A percentile compares a stretch with the other conserved stretches of the same genome.
These are phyloP conservation scores for Strigops habroptila DNA, from an alignment of 2,113 vertebrate species.

Conservation along the genomic window DNA sequence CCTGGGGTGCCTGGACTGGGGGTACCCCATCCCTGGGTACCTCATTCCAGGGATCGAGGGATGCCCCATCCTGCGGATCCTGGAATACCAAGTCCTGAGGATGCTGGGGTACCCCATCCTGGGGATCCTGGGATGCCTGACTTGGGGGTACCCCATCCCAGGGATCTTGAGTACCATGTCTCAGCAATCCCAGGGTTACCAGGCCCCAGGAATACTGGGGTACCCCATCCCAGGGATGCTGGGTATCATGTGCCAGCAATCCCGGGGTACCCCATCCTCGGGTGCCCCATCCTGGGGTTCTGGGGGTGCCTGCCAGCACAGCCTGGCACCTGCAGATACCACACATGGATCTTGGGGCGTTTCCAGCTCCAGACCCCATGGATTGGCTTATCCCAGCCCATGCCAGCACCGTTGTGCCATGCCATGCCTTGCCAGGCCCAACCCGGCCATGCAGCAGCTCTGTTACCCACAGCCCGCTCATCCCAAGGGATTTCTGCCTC, in stretches of 20 bases:
- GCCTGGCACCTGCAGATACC: background rate
- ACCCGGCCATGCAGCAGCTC: background rate
- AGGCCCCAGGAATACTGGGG: no score
- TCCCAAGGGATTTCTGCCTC: background rate
- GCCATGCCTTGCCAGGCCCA: background rate
- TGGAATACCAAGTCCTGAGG: background rate
- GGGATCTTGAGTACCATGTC: accelerated
- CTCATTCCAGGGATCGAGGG: background rate
- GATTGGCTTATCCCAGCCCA: background rate
- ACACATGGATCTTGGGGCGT: no score
- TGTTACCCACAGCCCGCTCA: background rate
- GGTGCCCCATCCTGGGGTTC: background rate
- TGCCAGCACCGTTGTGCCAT: background rate
- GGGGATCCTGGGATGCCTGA: background rate
- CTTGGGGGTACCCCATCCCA: background rate
- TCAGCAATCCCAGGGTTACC: background rate
- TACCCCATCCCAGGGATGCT: no score
- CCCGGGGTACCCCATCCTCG: background rate
- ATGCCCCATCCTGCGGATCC: background rate
- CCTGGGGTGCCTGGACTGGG: background rate
- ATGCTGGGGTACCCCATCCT: no score
- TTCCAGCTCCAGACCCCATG: background rate
- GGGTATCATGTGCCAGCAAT: no score
- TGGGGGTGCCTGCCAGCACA: background rate
- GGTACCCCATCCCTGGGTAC: background rate